A percentile compares a stretch with the other conserved stretches of the same genome.
These are phyloP conservation scores for Cerastoderma edule DNA, from an alignment of 2,888 invertebrate genomes.

Conservation along the genomic window DNA sequence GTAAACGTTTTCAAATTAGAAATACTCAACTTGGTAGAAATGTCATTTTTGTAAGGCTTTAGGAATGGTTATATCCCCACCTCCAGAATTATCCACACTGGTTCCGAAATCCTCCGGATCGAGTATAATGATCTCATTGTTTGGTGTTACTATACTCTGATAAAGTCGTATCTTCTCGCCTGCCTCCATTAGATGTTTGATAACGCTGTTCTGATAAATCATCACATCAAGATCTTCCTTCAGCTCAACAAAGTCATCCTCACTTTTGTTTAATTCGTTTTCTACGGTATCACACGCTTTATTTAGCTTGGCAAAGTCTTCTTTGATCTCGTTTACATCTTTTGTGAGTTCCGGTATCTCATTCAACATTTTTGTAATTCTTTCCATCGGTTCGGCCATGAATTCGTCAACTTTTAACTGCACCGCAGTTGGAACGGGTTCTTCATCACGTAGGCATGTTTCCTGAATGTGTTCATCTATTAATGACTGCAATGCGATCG, in stretches of 20 bases:
- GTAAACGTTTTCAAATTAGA: too few species aligned
- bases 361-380: conserved; percentile 3
- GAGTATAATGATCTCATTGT: conserved; percentile 1
- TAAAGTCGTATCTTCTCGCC: conserved; percentile 2
- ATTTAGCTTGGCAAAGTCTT: background rate
- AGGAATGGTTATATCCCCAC: too few species aligned
- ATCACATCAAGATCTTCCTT: conserved; percentile 16
- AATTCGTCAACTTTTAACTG: conserved; percentile 9
- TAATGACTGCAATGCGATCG: background rate
- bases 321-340: background rate
- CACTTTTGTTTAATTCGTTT: background rate
- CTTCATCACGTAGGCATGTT: background rate
- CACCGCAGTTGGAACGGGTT: background rate
- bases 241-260: conserved; percentile 10
- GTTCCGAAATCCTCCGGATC: conserved; percentile 20
- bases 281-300: background rate
- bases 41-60: too few species aligned
- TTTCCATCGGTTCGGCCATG: background rate
- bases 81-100: background rate
- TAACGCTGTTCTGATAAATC: conserved; percentile 16
- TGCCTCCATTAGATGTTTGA: conserved; percentile 13
- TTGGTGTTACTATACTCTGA: background rate
- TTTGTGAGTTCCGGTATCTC: background rate
- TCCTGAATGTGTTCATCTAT: background rate
- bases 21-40: too few species aligned